Base-by-base conservation (phyloP, 2,888 invertebrate species). In the Micoletzkya japonica region DNA sequence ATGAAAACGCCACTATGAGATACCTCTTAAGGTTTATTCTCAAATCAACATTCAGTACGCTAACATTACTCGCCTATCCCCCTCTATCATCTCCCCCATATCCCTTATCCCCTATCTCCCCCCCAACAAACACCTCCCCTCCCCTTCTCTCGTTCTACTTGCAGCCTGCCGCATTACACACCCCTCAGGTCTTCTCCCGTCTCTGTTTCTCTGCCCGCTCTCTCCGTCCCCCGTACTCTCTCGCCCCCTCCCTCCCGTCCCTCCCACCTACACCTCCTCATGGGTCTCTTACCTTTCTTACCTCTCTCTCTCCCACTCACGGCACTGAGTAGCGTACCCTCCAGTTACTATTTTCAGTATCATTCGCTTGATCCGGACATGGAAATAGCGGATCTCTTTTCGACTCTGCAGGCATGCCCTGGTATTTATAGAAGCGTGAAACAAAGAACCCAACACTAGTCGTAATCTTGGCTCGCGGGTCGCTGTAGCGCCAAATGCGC, bases 241-340 rank as follows among this genome's bases (percentile, higher is more conserved):
- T 50, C 50, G 24, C n/a, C n/a, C 50, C 50, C 50, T 50, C 50
- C 24, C 50, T 50, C 20, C 20, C 50, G 4, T 24, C 50, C 20
- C 59, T 59, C 24, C 39, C 17, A 10, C 17, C 39, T 39, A 34
- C 57, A 39, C 39, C 10, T 36, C 28, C 30, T 59, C 39, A 39
- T 39, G 59, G 37, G 36, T 26, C 39, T 39, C 58, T 34, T 58
- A 4, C 58, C 58, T 24, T 28, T 39, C n/a, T n/a, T n/a, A n/a
- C n/a, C n/a, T n/a, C n/a, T n/a, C n/a, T n/a, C n/a, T n/a, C n/a
- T n/a, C n/a, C n/a, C n/a, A n/a, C n/a, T n/a, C n/a, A n/a, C n/a
- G n/a, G n/a, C n/a, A n/a, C n/a, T n/a, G n/a, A n/a, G n/a, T n/a
- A n/a, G n/a, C n/a, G n/a, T n/a, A n/a, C n/a, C n/a, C n/a, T n/a